phyloP scores from a whole-genome alignment of 1,140 invertebrate genomes.

The Linepithema humile region DNA sequence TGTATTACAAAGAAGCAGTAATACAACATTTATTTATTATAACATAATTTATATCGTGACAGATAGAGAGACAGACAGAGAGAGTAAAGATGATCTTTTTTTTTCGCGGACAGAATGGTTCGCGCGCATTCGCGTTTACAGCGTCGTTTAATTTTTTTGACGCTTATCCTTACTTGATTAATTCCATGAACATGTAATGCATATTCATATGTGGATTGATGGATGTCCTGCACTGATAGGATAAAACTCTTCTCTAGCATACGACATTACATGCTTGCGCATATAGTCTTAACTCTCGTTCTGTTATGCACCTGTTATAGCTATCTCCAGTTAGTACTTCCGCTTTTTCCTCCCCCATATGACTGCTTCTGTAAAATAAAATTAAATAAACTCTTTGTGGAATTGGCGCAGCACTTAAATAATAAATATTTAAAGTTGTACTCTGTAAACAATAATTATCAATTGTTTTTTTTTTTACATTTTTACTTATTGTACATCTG shows the following conservation, averaged over 20 bases:
- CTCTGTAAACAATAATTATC: not conserved
- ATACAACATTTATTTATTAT: constrained; percentile 81
- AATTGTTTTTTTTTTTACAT: not conserved
- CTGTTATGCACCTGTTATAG: constrained; percentile 80
- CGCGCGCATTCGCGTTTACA: constrained; percentile 33
- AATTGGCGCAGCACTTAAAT: not conserved
- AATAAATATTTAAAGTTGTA: not conserved
- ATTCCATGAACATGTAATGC: constrained; percentile 61
- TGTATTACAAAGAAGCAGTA: constrained; percentile 81
- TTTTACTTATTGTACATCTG: not conserved
- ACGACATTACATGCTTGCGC: constrained; percentile 77
- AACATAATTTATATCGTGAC: constrained; percentile 74
- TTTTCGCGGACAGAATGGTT: constrained; percentile 53
- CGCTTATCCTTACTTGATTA: constrained; percentile 54
- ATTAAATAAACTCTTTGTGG: not conserved
- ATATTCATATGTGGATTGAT: constrained; percentile 31
- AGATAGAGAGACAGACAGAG: constrained; percentile 66
- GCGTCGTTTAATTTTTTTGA: constrained; percentile 31
- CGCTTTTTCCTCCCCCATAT: constrained; percentile 77
- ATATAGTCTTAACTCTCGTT: constrained; percentile 81
- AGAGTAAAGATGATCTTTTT: constrained; percentile 61
- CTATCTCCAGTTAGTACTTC: constrained; percentile 79
- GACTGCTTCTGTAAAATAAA: constrained; percentile 79
- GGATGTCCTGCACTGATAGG: constrained; percentile 53
- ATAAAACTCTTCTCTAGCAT: constrained; percentile 69